Percentiles rank a stretch among this genome's conserved stretches.
Conservation (phyloP, 35 echinoderm and acorn worm genomes). For the Patiria miniata region DNA sequence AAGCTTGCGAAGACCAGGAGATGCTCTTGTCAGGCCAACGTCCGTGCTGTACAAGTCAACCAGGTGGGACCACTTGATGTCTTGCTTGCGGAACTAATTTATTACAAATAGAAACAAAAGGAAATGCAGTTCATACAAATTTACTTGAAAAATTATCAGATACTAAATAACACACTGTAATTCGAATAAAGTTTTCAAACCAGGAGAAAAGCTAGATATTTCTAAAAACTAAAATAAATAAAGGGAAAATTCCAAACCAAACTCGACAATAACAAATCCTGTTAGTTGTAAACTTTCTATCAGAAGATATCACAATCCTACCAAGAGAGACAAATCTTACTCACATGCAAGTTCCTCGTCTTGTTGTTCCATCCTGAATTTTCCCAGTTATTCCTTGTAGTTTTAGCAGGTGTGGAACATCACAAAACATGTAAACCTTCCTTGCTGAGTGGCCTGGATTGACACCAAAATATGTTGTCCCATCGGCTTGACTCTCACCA, state of each 20-base stretch:
- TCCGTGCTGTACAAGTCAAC: slow-evolving; percentile 14
- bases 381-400: slow-evolving; percentile 58
- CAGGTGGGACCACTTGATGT: slow-evolving; percentile 45
- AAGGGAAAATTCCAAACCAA: too few relatives aligned
- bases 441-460: not conserved
- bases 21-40: not conserved
- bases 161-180: not conserved
- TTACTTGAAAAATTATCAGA: not conserved
- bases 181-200: not conserved
- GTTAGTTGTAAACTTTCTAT: too few relatives aligned
- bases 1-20: slow-evolving; percentile 31
- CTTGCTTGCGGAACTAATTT: slow-evolving; percentile 42
- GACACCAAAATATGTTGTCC: not conserved
- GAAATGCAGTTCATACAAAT: not conserved
- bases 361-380: slow-evolving; percentile 53
- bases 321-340: not conserved
- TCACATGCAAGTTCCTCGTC: slow-evolving; percentile 59
- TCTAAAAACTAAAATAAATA: too few relatives aligned
- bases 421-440: slow-evolving; percentile 61
- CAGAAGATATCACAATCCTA: too few relatives aligned
- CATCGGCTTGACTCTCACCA: not conserved
- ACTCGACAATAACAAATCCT: too few relatives aligned
- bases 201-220: not conserved
- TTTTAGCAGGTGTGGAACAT: slow-evolving; percentile 62
- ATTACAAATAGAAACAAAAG: not conserved